Conservation (phyloP, 2,797 vertebrate species). For the Vireo griseus region DNA sequence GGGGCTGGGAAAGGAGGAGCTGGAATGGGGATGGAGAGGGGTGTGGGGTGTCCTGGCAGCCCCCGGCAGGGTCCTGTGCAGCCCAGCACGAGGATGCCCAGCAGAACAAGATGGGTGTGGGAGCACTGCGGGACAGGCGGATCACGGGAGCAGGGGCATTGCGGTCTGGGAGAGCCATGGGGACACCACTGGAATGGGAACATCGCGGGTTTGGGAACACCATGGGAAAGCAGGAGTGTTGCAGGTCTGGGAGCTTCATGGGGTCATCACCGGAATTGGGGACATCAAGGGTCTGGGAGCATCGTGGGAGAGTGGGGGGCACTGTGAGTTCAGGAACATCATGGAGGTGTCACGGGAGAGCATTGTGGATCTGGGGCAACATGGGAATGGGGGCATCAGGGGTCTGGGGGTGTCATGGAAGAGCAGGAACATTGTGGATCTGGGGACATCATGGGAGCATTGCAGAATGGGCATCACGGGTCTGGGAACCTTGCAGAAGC, state of each 20-base stretch:
- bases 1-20: background rate
- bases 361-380: rapidly evolving
- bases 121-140: rapidly evolving
- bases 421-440: background rate
- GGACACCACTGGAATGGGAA: no score
- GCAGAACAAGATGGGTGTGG: rapidly evolving
- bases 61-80: rapidly evolving
- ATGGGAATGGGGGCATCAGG: rapidly evolving
- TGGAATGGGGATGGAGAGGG: background rate
- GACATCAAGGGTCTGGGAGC: background rate
- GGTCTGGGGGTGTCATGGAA: background rate
- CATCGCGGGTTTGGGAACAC: background rate
- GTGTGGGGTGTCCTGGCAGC: rapidly evolving
- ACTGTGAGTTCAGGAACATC: background rate
- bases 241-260: background rate
- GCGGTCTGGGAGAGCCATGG: rapidly evolving
- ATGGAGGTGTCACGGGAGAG: background rate
- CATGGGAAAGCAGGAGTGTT: rapidly evolving
- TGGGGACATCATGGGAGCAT: background rate
- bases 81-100: rapidly evolving
- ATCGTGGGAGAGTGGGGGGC: background rate
- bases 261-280: background rate
- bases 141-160: rapidly evolving
- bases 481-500: rapidly evolving
- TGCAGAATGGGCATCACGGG: rapidly evolving